A percentile compares a stretch with the other conserved stretches of the same genome.
Conservation (phyloP, 2,888 invertebrate species). For the Maniola hyperantus region DNA sequence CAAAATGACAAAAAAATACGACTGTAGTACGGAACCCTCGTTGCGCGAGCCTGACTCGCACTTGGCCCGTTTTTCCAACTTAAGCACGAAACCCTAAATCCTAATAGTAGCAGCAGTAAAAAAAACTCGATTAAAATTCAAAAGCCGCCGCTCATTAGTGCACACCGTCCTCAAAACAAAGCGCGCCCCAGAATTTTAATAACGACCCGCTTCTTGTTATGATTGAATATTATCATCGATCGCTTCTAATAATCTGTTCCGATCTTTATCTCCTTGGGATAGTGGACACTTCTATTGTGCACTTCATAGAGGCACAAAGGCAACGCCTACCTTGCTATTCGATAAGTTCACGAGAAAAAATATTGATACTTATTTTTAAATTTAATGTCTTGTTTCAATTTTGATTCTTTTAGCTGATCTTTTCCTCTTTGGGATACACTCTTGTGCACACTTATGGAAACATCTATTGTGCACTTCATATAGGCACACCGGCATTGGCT, state of each 20-base stretch:
- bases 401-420: no score
- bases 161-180: constrained; percentile 25
- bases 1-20: no score
- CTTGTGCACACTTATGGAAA: no score
- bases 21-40: no score
- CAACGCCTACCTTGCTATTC: not conserved
- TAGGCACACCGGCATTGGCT: no score
- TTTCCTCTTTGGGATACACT: no score
- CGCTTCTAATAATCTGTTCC: constrained; percentile 40
- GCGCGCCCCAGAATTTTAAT: constrained; percentile 27
- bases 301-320: not conserved
- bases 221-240: constrained; percentile 50
- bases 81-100: not conserved
- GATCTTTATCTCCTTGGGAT: constrained; percentile 22
- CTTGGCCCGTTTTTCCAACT: not conserved
- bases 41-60: no score
- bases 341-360: not conserved
- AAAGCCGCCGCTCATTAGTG: constrained; percentile 33
- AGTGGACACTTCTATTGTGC: constrained; percentile 13
- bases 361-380: no score
- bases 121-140: constrained; percentile 26
- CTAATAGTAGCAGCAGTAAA: not conserved
- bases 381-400: no score
- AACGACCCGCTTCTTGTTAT: constrained; percentile 34
- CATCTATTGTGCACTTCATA: no score